phyloP scores from a whole-genome alignment of 2,797 vertebrate species.

The Gymnoscopelus microlampas region DNA sequence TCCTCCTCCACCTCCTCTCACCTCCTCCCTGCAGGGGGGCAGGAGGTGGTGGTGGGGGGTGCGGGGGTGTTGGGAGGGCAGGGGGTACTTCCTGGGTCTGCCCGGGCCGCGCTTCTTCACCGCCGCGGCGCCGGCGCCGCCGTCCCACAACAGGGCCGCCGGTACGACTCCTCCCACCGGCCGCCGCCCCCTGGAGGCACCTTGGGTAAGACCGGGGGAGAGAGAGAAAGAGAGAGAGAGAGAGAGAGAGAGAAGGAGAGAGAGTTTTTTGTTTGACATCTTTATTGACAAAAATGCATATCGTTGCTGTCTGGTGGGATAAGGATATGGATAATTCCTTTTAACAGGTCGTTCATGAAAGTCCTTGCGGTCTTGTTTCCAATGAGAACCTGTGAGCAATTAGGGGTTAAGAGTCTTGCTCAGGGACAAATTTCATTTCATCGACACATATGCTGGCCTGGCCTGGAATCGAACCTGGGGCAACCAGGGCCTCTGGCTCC shows the following conservation, averaged over 20 bases:
- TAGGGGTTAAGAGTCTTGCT: too few relatives aligned
- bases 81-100: constrained; percentile 87
- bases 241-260: constrained; percentile 2
- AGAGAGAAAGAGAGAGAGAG: constrained; percentile 18
- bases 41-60: constrained; percentile 49
- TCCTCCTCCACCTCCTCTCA: constrained; percentile 57
- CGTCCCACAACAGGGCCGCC: constrained; percentile 47
- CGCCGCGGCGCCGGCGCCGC: constrained; percentile 77
- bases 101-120: constrained; percentile 92
- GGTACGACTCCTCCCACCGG: constrained; percentile 68
- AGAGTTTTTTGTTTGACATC: constrained; percentile 10
- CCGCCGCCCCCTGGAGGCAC: constrained; percentile 70
- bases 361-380: too few relatives aligned
- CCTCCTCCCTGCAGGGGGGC: constrained; percentile 53
- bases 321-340: too few relatives aligned
- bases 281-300: too few relatives aligned
- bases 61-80: constrained; percentile 73
- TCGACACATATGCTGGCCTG: too few relatives aligned
- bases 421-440: too few relatives aligned
- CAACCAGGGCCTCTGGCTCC: too few relatives aligned
- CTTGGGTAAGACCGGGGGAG: constrained; percentile 69
- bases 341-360: too few relatives aligned
- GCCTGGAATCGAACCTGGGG: too few relatives aligned
- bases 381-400: too few relatives aligned
- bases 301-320: too few relatives aligned